A percentile compares a stretch with the other conserved stretches of the same genome.
Evolutionary conservation across 2,797 vertebrate genomes (phyloP).

Genomic region (Nasua narica): DNA sequence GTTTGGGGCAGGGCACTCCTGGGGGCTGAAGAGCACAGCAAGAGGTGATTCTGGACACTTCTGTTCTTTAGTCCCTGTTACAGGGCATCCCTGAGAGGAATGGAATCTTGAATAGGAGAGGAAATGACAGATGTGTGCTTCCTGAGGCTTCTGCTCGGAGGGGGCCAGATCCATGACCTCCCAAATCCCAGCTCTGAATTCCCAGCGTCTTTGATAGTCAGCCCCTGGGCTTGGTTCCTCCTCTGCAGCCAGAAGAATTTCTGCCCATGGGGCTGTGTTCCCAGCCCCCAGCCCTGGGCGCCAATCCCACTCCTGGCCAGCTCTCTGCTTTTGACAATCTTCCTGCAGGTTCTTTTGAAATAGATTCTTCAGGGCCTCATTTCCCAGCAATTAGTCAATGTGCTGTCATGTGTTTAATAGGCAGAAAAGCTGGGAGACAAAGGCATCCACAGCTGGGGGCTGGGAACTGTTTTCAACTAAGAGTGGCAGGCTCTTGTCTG

Average conservation of each 20-base stretch:
- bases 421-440: background rate
- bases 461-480: background rate
- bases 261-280: background rate
- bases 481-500: background rate
- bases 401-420: slow-evolving; percentile 7
- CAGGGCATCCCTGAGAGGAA: background rate
- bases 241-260: background rate
- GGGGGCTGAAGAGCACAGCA: background rate
- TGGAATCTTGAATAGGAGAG: background rate
- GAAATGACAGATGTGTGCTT: background rate
- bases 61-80: background rate
- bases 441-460: background rate
- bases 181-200: background rate
- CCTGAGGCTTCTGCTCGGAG: background rate
- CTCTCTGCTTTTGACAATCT: slow-evolving; percentile 2
- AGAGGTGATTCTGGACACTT: background rate
- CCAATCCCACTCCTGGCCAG: background rate
- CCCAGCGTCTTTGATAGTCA: accelerated
- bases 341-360: slow-evolving; percentile 27
- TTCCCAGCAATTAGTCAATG: slow-evolving; percentile 26
- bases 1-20: too few species aligned
- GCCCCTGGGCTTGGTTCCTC: background rate
- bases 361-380: background rate
- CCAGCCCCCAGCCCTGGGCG: background rate
- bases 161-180: background rate